These are phyloP conservation scores for Leucophora obtusa DNA, from an alignment of 2,888 invertebrate genomes.

Conservation along the genomic window DNA sequence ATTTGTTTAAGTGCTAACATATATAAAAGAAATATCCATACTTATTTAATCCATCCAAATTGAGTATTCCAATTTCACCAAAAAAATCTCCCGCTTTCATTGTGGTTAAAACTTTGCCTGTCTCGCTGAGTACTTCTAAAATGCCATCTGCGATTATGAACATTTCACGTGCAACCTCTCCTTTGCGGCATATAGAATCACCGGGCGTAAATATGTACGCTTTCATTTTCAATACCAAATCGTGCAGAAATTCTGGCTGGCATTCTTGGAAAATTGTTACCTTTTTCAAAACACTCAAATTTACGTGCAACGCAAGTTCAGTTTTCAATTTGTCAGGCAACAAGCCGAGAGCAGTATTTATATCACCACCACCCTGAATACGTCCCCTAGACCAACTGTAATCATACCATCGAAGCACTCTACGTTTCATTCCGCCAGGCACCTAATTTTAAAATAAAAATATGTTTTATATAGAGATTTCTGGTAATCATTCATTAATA, in stretches of 20 bases:
- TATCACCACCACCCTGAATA: conserved; percentile 97
- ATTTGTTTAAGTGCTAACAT: neutral
- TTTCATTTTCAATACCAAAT: conserved; percentile 98
- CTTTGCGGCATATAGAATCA: conserved; percentile 96
- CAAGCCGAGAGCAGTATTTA: conserved; percentile 94
- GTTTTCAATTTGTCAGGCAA: conserved; percentile 98
- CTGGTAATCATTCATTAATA: too few species aligned
- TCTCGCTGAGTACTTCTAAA: conserved; percentile 95
- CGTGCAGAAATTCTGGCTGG: conserved; percentile 97
- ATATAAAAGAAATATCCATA: conserved; percentile 77
- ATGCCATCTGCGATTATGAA: conserved; percentile 99
- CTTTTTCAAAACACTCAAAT: conserved; percentile 96
- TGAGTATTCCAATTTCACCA: conserved; percentile 97
- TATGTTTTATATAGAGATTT: neutral
- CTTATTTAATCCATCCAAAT: conserved; percentile 97
- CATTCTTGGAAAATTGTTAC: conserved; percentile 98
- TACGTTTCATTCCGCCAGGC: conserved; percentile 96
- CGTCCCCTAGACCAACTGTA: conserved; percentile 98
- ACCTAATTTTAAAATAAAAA: conserved; percentile 65
- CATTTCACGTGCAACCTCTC: conserved; percentile 97
- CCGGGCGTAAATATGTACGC: conserved; percentile 99
- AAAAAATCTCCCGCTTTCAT: conserved; percentile 99
- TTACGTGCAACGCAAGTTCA: conserved; percentile 96
- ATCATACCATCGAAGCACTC: conserved; percentile 97
- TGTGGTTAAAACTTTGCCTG: conserved; percentile 93